Evolutionary conservation across 1,140 invertebrate genomes (phyloP), one percentile per base, ranked within the genome.

Genomic region (Polyergus mexicanus): DNA sequence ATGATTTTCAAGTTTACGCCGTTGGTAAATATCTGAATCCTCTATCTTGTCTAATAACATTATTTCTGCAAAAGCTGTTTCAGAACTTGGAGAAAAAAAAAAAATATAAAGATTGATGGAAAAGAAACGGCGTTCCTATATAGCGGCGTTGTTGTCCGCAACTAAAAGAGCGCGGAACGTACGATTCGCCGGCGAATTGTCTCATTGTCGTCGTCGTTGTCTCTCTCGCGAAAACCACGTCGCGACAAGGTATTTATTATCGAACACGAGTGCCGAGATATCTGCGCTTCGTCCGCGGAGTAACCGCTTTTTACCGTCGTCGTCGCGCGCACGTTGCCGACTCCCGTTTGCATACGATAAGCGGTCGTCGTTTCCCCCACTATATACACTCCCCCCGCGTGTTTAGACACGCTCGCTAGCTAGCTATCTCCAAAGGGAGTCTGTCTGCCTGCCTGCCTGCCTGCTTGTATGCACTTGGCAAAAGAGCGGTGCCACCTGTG

Each of bases 401-500:
- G 65, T 86, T 80, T 86, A 81, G 78, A 81, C 84, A 51, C 78
- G 62, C 38, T 80, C 16, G 41, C 78, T 87, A 85, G 62, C 38
- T 80, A 16, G 41, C 78, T 87, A 85, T 80, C 86, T 84, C 75
- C 60, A 81, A 89, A 89, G 88, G 88, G 88, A 86, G 88, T 76
- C 85, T 56, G 66, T 74, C 66, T 90, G 72, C 75, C 51, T 85
- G 88, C 63, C 85, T 56, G 66, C 77, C 66, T 90, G 72, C 75
- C 51, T 85, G 88, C 63, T 89, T 89, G 71, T 71, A 62, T 86
- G 89, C 75, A 90, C 83, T 87, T 83, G 83, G 83, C 86, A 87
- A 91, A 89, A 91, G 85, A 85, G 86, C 87, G 88, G 88, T 91
- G 92, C 92, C 92, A 93, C 92, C 92, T 93, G 92, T 92, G 89